Percentiles rank a stretch among this genome's conserved stretches.
phyloP scores from a whole-genome alignment of 2,888 invertebrate genomes.

The Aplocera efformata region DNA sequence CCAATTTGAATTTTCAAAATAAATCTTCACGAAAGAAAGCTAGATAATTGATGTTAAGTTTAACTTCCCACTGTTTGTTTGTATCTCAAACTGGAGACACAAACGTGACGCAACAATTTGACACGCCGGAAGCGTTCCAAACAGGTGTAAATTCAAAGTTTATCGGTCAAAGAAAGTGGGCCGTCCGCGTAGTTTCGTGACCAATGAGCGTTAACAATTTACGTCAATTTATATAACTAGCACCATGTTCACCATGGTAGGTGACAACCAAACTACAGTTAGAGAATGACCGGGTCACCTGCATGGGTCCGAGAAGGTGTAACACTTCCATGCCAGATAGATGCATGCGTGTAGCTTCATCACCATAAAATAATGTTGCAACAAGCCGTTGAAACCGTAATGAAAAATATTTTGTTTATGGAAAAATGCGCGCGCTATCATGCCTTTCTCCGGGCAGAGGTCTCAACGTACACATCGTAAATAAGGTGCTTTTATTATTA shows the following conservation, averaged over 20 bases:
- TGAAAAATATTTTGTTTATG: too few relatives aligned
- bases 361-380: too few relatives aligned
- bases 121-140: conserved; percentile 29
- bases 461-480: too few relatives aligned
- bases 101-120: conserved; percentile 38
- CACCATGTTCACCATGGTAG: conserved; percentile 60
- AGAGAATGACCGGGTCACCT: conserved; percentile 71
- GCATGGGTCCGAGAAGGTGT: conserved; percentile 50
- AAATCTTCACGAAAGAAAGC: not conserved
- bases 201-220: conserved; percentile 50
- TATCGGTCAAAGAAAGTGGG: conserved; percentile 64
- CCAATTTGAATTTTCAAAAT: too few relatives aligned
- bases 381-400: too few relatives aligned
- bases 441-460: too few relatives aligned
- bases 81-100: conserved; percentile 4
- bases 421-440: too few relatives aligned
- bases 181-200: conserved; percentile 37
- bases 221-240: conserved; percentile 68
- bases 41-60: not conserved
- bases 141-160: conserved; percentile 42
- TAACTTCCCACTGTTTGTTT: not conserved
- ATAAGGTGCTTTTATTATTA: too few relatives aligned
- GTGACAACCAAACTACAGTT: conserved; percentile 71
- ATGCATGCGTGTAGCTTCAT: not conserved
- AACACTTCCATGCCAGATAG: conserved; percentile 53